Evolutionary conservation across 2,113 vertebrate species (phyloP).

Genomic region (Alethe diademata): DNA sequence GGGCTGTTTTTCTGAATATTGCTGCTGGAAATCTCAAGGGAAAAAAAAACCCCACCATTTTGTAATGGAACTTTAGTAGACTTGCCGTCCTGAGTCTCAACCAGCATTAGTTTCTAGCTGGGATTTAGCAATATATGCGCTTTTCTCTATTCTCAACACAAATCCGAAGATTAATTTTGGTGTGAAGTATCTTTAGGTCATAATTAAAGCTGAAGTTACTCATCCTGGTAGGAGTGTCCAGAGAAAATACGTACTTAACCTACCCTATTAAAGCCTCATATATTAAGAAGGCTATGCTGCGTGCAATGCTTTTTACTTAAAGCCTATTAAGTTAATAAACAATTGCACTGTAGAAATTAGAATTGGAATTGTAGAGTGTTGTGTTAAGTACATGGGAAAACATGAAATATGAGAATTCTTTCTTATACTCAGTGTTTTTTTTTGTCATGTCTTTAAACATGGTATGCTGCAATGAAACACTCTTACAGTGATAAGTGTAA

Average conservation of each 20-base stretch:
- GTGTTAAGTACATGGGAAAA: neutral
- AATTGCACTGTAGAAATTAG: neutral
- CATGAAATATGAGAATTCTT: neutral
- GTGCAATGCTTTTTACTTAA: neutral
- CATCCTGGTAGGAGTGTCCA: neutral
- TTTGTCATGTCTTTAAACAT: neutral
- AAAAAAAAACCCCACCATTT: neutral
- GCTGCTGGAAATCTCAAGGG: neutral
- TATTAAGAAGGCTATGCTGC: neutral
- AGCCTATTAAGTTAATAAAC: neutral
- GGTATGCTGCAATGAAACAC: neutral
- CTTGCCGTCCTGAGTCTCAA: neutral
- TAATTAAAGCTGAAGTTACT: conserved; percentile 32
- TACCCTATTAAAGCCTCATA: neutral
- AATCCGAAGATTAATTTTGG: conserved; percentile 23
- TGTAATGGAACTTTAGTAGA: neutral
- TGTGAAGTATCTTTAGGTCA: neutral
- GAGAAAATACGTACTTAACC: neutral
- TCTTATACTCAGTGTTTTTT: neutral
- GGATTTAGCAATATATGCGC: neutral
- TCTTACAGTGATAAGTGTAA: neutral
- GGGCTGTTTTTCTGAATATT: neutral
- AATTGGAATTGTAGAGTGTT: neutral
- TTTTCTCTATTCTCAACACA: neutral
- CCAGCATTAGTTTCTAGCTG: neutral